phyloP scores from a whole-genome alignment of 2,797 vertebrate genomes.

The Pyrocephalus nanus region DNA sequence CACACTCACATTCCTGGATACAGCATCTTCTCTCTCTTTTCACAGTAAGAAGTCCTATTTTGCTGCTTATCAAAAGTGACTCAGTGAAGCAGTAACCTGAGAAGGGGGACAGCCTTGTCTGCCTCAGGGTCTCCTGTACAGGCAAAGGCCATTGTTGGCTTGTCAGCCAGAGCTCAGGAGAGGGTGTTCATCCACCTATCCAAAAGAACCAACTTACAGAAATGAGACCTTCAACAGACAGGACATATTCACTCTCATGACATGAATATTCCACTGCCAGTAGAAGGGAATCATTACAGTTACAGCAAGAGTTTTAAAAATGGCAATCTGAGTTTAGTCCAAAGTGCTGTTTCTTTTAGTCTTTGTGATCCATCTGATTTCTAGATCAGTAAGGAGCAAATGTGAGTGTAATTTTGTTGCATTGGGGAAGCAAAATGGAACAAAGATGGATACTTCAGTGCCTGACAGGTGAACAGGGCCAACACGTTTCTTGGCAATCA shows the following conservation, averaged over 20 bases:
- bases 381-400: background rate
- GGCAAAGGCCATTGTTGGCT: background rate
- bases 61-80: background rate
- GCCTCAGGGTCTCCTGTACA: fast-evolving
- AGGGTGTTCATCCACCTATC: background rate
- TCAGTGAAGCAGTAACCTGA: background rate
- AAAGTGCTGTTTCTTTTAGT: background rate
- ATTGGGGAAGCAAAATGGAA: background rate
- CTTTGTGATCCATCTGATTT: background rate
- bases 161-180: background rate
- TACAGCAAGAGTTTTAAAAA: background rate
- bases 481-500: background rate
- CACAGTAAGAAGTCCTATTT: background rate
- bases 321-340: background rate
- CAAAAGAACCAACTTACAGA: fast-evolving
- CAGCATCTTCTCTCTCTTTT: background rate
- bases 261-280: background rate
- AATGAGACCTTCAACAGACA: background rate
- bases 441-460: background rate
- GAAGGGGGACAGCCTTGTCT: background rate
- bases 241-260: background rate
- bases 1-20: background rate
- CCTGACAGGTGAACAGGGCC: background rate
- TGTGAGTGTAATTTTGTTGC: background rate
- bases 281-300: background rate